Percentiles rank a stretch among this genome's conserved stretches.
These are phyloP conservation scores for Acanthurus leucopareius DNA, from an alignment of 2,797 vertebrate genomes.

Conservation along the genomic window DNA sequence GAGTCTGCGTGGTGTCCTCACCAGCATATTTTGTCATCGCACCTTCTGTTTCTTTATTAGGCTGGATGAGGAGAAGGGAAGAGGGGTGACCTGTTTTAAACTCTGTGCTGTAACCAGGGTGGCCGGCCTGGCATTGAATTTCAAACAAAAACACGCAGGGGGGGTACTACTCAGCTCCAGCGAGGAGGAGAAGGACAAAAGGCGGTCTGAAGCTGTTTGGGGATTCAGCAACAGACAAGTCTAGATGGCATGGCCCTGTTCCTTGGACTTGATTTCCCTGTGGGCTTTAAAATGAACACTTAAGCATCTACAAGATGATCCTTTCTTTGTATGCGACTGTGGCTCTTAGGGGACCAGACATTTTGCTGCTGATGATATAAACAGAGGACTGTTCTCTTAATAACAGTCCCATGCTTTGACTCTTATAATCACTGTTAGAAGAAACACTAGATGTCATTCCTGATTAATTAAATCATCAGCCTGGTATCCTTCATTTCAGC, in stretches of 20 bases:
- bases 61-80: conserved; percentile 18
- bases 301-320: conserved; percentile 43
- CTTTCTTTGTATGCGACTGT: conserved; percentile 40
- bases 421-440: conserved; percentile 26
- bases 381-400: conserved; percentile 48
- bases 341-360: conserved; percentile 29
- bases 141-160: conserved; percentile 70
- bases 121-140: conserved; percentile 73
- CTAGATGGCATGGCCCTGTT: conserved; percentile 48
- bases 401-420: conserved; percentile 24
- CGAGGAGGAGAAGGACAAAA: conserved; percentile 20
- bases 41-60: conserved; percentile 77
- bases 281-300: conserved; percentile 58
- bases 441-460: conserved; percentile 40
- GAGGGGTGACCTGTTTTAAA: conserved; percentile 73
- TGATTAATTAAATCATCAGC: conserved; percentile 34
- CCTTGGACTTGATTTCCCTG: conserved; percentile 62
- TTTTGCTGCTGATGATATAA: conserved; percentile 59
- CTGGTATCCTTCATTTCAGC: conserved; percentile 9
- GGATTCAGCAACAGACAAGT: conserved; percentile 69
- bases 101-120: conserved; percentile 67
- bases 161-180: conserved; percentile 20
- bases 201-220: conserved; percentile 61
- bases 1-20: conserved; percentile 51
- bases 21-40: conserved; percentile 66